A percentile compares a stretch with the other conserved stretches of the same genome.
These are phyloP conservation scores for Mesopsocus fuscifrons DNA, from an alignment of 2,888 invertebrate species.

Conservation along the genomic window DNA sequence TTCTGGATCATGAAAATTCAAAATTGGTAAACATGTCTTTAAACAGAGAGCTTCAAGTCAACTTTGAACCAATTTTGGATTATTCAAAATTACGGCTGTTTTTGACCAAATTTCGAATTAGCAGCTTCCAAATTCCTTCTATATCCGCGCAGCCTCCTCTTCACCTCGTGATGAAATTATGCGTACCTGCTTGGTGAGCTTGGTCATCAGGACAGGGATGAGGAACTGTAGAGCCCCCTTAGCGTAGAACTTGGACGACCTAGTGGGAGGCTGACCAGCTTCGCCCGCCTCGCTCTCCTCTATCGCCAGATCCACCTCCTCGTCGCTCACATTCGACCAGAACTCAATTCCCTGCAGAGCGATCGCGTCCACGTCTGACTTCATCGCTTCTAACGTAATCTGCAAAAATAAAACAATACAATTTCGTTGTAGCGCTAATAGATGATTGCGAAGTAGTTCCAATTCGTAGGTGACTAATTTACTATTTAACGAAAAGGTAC, in stretches of 20 bases:
- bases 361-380: slow-evolving; percentile 87
- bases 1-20: too few relatives aligned
- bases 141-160: too few relatives aligned
- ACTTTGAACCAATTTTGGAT: too few relatives aligned
- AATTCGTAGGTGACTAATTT: background rate
- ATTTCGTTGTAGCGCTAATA: too few relatives aligned
- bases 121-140: too few relatives aligned
- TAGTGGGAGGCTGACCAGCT: slow-evolving; percentile 78
- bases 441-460: background rate
- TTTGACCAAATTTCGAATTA: too few relatives aligned
- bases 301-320: slow-evolving; percentile 89
- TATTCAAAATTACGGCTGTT: too few relatives aligned
- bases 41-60: too few relatives aligned
- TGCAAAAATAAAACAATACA: slow-evolving; percentile 20
- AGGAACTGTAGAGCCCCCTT: slow-evolving; percentile 91
- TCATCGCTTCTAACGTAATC: slow-evolving; percentile 98
- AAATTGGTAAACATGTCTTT: too few relatives aligned
- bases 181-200: slow-evolving; percentile 69
- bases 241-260: slow-evolving; percentile 93
- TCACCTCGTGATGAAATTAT: too few relatives aligned
- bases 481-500: background rate
- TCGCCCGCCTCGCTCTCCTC: slow-evolving; percentile 90
- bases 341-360: slow-evolving; percentile 98
- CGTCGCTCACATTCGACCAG: slow-evolving; percentile 99
- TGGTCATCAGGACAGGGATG: slow-evolving; percentile 83